Evolutionary conservation across 2,113 vertebrate species (phyloP).

Genomic region (Pachyramphus minor): DNA sequence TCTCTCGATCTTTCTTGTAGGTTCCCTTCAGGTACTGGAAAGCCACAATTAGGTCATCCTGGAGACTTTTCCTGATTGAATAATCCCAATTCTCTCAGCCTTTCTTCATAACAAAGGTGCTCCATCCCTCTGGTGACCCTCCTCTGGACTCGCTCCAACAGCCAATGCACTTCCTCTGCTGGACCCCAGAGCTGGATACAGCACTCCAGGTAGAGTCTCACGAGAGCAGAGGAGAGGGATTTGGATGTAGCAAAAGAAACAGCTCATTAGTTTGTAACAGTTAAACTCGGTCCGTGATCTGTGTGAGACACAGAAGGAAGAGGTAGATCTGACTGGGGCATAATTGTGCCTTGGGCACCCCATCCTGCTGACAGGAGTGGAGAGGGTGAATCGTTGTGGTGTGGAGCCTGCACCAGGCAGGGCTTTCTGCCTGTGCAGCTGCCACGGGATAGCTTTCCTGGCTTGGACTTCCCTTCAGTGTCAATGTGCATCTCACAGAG

Average conservation of each 20-base stretch:
- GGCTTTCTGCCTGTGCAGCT: not conserved
- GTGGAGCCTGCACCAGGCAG: fast-evolving
- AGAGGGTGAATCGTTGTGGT: fast-evolving
- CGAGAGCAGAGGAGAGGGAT: not conserved
- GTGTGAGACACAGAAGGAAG: not conserved
- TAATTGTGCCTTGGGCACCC: not conserved
- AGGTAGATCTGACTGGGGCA: not conserved
- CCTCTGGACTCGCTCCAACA: not conserved
- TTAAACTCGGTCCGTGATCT: not conserved
- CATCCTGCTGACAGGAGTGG: not conserved
- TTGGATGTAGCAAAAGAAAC: not conserved
- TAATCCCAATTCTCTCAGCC: not conserved
- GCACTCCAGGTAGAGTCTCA: not conserved
- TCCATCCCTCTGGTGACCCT: not conserved
- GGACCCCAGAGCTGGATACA: not conserved
- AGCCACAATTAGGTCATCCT: not conserved
- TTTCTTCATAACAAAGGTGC: not conserved
- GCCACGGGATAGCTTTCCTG: not conserved
- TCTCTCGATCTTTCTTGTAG: not conserved
- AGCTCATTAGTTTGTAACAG: not conserved
- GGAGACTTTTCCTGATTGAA: not conserved
- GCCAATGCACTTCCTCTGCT: not conserved
- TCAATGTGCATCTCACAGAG: not conserved
- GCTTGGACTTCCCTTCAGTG: not conserved
- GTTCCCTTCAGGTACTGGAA: not conserved